A percentile compares a stretch with the other conserved stretches of the same genome.
Evolutionary conservation across 2,888 invertebrate genomes (phyloP).

Genomic region (Ectemnius continuus): DNA sequence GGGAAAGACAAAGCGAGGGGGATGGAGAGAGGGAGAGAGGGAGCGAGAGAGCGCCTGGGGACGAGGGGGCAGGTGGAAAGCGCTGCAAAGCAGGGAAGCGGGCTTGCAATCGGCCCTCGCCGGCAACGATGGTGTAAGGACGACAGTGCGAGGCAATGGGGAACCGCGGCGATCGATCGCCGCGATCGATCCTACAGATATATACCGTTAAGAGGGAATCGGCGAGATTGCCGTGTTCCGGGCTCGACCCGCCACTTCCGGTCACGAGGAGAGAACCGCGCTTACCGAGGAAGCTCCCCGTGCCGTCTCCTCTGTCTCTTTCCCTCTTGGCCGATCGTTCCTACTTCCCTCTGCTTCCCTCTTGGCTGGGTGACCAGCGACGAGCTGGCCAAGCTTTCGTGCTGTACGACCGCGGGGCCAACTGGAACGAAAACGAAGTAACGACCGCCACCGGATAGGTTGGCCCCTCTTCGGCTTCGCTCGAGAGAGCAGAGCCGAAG

Average conservation of each 20-base stretch:
- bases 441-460: slow-evolving; percentile 30
- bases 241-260: slow-evolving; percentile 72
- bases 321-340: slow-evolving; percentile 6
- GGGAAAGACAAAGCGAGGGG: not conserved
- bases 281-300: slow-evolving; percentile 52
- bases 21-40: too few relatives aligned
- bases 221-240: slow-evolving; percentile 69
- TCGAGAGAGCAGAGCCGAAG: not conserved
- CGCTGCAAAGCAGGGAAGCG: slow-evolving; percentile 12
- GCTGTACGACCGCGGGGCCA: slow-evolving; percentile 39
- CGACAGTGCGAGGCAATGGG: slow-evolving; percentile 36
- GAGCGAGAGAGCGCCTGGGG: too few relatives aligned
- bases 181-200: slow-evolving; percentile 63
- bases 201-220: slow-evolving; percentile 69
- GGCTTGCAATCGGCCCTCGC: slow-evolving; percentile 1
- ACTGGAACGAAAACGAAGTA: slow-evolving; percentile 42
- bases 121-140: slow-evolving; percentile 28
- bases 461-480: not conserved
- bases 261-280: slow-evolving; percentile 70
- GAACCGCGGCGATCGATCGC: slow-evolving; percentile 56
- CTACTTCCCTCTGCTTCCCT: slow-evolving; percentile 13
- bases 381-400: slow-evolving; percentile 36
- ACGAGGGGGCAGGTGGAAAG: not conserved
- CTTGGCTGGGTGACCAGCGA: slow-evolving; percentile 14
- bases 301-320: slow-evolving; percentile 29